Conservation (phyloP, 2,113 vertebrate species). For the Pipa parva region DNA sequence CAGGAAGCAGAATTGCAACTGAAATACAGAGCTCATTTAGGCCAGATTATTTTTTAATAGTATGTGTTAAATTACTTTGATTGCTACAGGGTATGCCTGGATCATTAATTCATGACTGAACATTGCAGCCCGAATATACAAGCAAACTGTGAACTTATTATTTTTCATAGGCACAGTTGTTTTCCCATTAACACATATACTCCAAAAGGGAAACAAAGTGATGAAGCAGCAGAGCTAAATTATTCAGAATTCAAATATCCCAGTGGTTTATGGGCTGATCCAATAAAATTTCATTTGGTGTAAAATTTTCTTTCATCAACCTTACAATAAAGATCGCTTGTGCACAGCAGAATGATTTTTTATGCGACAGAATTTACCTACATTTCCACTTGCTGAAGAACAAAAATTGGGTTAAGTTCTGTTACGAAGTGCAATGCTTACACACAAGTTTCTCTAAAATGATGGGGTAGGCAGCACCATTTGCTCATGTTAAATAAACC, state of each 20-base stretch:
- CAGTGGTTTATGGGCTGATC: not conserved
- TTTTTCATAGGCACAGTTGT: not conserved
- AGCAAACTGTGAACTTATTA: not conserved
- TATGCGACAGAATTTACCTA: too few species aligned
- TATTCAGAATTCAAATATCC: not conserved
- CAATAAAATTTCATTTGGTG: conserved; percentile 2
- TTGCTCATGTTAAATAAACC: too few species aligned
- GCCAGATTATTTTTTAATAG: conserved; percentile 27
- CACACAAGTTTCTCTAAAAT: too few species aligned
- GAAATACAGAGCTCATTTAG: conserved; percentile 24
- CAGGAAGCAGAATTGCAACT: not conserved
- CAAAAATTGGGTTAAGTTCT: too few species aligned
- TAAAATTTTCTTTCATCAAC: not conserved
- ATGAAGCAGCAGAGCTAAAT: not conserved
- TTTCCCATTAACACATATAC: not conserved
- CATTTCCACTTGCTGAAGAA: too few species aligned
- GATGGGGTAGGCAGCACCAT: too few species aligned
- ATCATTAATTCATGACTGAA: conserved; percentile 14
- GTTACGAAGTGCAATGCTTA: too few species aligned
- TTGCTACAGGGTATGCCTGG: conserved; percentile 24
- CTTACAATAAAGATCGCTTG: not conserved
- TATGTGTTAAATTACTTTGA: conserved; percentile 36
- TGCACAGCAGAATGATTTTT: not conserved
- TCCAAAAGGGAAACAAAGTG: not conserved
- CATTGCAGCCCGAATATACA: conserved; percentile 7